Base-by-base conservation (phyloP, 2,888 invertebrate species). In the Gastracanthus pulcherrimus region DNA sequence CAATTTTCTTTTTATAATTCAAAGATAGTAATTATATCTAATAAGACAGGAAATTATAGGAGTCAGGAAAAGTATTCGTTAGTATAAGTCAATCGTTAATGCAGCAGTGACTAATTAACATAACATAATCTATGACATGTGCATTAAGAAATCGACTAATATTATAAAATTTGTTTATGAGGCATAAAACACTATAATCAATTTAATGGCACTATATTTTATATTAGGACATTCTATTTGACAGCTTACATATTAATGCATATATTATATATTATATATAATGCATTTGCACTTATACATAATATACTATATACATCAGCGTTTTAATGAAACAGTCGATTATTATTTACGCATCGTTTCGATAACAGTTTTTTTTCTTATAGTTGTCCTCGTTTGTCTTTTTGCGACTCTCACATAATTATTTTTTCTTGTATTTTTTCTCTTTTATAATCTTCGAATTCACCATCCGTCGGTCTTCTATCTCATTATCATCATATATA, bases 141-240 rank as follows among this genome's bases (percentile, higher is more conserved):
- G 26, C 29, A 19, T 38, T 31, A 51, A 76, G 16, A 70, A 55
- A 71, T 19, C n/a, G 9, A 36, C 23, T 26, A 23, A 23, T 36
- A 77, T 31, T 26, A 2, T 13, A 36, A 16, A 6, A 48, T 36
- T 78, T 29, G 3, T 62, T 19, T 23, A 36, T 19, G 16, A 36
- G 69, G 36, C 9, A 34, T 41, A 71, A 72, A 86, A 86, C 81
- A 87, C 84, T 77, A 84, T 82, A 84, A 85, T 86, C 74, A 87
- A 84, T 87, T 89, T 88, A 88, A 89, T 90, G 88, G 89, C 88
- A 89, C 89, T 90, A 90, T 90, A 88, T 88, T 88, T 88, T 87
- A 89, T 90, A 87, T 88, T 88, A 89, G 88, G 89, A 90, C 89
- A 90, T 88, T 87, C 89, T 90, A 90, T 89, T 87, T 81, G 89